Conservation (phyloP, 2,797 vertebrate species). For the Oceanodroma leucorhoa region DNA sequence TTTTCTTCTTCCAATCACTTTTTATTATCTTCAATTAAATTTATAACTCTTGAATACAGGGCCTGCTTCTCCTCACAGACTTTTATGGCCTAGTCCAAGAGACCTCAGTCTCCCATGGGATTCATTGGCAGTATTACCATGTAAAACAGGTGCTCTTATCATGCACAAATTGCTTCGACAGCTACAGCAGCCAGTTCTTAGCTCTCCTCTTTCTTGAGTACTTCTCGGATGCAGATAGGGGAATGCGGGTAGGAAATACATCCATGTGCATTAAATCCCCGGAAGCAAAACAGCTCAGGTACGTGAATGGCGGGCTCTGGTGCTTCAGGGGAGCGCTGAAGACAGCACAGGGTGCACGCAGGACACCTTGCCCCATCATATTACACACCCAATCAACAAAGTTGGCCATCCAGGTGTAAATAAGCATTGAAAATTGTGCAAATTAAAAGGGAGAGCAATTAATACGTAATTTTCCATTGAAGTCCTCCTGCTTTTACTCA, state of each 20-base stretch:
- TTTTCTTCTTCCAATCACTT: not conserved
- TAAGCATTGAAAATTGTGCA: not conserved
- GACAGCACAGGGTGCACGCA: rapidly evolving
- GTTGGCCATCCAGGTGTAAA: not conserved
- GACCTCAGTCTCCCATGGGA: not conserved
- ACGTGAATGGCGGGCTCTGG: not conserved
- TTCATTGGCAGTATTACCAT: not conserved
- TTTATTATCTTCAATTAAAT: not conserved
- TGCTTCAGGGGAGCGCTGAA: not conserved
- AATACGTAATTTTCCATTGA: not conserved
- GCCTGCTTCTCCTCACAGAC: not conserved
- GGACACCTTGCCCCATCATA: not conserved
- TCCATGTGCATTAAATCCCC: not conserved
- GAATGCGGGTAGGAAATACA: not conserved
- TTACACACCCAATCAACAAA: not conserved
- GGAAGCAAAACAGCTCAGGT: not conserved
- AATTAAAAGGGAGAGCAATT: not conserved
- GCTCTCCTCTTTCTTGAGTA: not conserved
- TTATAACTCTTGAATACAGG: not conserved
- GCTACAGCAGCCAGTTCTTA: not conserved
- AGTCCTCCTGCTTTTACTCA: not conserved
- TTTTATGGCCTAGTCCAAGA: not conserved
- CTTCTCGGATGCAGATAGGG: not conserved
- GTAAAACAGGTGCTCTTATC: not conserved
- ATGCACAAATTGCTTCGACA: not conserved